Evolutionary conservation across 2,888 invertebrate species (phyloP).

Genomic region (Caenorhabditis plicata): DNA sequence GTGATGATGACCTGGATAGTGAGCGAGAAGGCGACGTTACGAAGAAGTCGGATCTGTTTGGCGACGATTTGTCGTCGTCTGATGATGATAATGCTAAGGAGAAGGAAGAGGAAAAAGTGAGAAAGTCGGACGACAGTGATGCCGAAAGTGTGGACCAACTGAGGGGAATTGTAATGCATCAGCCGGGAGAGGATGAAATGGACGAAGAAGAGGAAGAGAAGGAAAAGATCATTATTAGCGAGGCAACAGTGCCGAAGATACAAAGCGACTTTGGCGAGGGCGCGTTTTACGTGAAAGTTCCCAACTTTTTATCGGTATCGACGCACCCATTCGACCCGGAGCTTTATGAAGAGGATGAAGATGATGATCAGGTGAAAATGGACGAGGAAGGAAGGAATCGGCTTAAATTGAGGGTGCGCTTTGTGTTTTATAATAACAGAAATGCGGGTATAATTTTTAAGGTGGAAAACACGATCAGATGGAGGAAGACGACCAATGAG

Average conservation of each 20-base stretch:
- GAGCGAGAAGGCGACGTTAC: neutral
- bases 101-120: constrained; percentile 13
- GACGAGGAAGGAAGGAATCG: constrained; percentile 95
- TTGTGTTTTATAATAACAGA: neutral
- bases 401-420: constrained; percentile 69
- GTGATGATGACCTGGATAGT: constrained; percentile 2
- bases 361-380: constrained; percentile 88
- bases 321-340: constrained; percentile 90
- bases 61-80: constrained; percentile 30
- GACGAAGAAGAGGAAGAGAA: constrained; percentile 24
- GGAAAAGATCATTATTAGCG: constrained; percentile 9
- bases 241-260: constrained; percentile 1
- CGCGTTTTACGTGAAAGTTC: constrained; percentile 70
- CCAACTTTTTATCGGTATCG: constrained; percentile 96
- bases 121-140: constrained; percentile 2
- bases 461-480: constrained; percentile 95
- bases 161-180: constrained; percentile 34
- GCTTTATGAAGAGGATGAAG: constrained; percentile 90
- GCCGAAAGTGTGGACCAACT: constrained; percentile 16
- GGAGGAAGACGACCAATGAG: constrained; percentile 72
- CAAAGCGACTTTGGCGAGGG: constrained; percentile 11
- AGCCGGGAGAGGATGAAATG: constrained; percentile 35
- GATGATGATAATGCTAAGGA: constrained; percentile 11
- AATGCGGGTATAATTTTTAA: constrained; percentile 65
- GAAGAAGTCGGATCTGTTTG: constrained; percentile 19